Conservation (phyloP, 1,140 invertebrate species). For the Drosophila fuyamai region DNA sequence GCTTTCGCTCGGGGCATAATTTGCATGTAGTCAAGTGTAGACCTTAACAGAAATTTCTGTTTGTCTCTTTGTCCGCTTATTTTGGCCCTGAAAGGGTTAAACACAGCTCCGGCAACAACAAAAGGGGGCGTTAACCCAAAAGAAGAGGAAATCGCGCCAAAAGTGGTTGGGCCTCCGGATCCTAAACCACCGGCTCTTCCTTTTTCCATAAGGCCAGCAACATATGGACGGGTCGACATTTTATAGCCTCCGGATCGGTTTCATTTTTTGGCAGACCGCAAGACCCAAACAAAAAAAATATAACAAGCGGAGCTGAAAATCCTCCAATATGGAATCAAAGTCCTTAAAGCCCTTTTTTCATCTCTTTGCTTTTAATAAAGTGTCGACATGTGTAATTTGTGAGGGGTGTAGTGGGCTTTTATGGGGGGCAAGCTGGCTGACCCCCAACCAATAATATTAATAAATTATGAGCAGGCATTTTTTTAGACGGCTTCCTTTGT, state of each 20-base stretch:
- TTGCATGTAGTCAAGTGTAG: constrained; percentile 69
- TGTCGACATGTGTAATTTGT: constrained; percentile 83
- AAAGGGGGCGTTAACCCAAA: constrained; percentile 53
- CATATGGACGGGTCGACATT: constrained; percentile 76
- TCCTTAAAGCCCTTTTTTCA: constrained; percentile 51
- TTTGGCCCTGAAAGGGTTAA: constrained; percentile 75
- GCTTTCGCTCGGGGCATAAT: constrained; percentile 61
- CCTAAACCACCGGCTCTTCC: constrained; percentile 13
- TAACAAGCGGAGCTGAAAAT: constrained; percentile 34
- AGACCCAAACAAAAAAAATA: constrained; percentile 47
- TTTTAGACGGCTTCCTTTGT: constrained; percentile 31
- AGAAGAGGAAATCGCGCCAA: constrained; percentile 59
- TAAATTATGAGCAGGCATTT: constrained; percentile 64
- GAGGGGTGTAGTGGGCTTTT: constrained; percentile 21
- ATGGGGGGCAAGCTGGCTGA: constrained; percentile 25
- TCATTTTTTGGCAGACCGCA: constrained; percentile 63
- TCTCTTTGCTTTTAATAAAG: constrained; percentile 68
- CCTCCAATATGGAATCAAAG: constrained; percentile 64
- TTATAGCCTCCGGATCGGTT: constrained; percentile 74
- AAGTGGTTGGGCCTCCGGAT: constrained; percentile 50
- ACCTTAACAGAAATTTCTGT: constrained; percentile 64
- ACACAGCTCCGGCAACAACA: constrained; percentile 6
- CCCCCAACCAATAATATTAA: constrained; percentile 67
- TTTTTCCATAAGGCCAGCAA: constrained; percentile 29
- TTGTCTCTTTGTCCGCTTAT: constrained; percentile 45